A percentile compares a stretch with the other conserved stretches of the same genome.
phyloP scores from a whole-genome alignment of 2,888 invertebrate genomes.

The Masnerella sp. region DNA sequence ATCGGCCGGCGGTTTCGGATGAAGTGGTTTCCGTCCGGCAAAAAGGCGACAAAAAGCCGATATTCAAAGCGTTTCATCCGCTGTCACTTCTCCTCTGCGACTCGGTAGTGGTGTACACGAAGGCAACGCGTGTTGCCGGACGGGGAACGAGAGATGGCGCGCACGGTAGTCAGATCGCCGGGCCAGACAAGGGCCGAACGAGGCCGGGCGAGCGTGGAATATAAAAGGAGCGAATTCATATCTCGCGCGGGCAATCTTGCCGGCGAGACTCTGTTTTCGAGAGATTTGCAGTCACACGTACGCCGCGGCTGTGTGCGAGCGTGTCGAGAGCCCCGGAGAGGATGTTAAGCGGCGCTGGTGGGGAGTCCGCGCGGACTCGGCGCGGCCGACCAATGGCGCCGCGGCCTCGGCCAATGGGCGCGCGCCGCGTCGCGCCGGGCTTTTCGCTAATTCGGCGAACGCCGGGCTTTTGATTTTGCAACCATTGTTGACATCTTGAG shows the following conservation, averaged over 20 bases:
- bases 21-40: conserved; percentile 48
- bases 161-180: conserved; percentile 77
- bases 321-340: conserved; percentile 44
- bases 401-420: conserved; percentile 33
- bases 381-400: conserved; percentile 56
- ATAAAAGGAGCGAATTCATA: conserved; percentile 77
- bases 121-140: conserved; percentile 55
- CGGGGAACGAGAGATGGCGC: conserved; percentile 51
- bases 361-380: background rate
- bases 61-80: conserved; percentile 54
- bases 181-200: conserved; percentile 76
- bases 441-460: conserved; percentile 57
- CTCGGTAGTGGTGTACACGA: conserved; percentile 53
- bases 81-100: conserved; percentile 39
- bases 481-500: conserved; percentile 60
- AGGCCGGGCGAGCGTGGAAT: conserved; percentile 77
- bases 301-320: conserved; percentile 2
- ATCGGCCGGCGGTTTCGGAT: conserved; percentile 49
- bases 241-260: conserved; percentile 76
- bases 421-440: conserved; percentile 47
- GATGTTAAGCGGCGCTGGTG: conserved; percentile 35
- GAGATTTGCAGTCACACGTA: conserved; percentile 58
- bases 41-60: conserved; percentile 51
- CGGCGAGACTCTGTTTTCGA: conserved; percentile 76
- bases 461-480: conserved; percentile 58